Conservation (phyloP, 2,888 invertebrate species). For the Mesoligia furuncula region DNA sequence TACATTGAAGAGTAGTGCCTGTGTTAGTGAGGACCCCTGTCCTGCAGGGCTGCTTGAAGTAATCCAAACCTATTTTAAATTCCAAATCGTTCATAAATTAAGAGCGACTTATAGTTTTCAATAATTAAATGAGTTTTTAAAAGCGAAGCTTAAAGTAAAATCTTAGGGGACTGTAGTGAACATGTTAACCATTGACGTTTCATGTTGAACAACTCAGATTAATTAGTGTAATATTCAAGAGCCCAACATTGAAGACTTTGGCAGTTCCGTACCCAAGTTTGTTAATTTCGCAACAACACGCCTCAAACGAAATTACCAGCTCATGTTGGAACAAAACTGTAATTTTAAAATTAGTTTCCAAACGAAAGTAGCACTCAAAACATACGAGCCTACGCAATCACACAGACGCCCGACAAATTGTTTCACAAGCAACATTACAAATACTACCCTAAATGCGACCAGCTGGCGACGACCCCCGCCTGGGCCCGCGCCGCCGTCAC, state of each 20-base stretch:
- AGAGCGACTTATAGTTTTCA: neutral
- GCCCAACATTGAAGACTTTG: neutral
- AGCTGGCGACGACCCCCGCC: constrained; percentile 61
- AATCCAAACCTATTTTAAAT: neutral
- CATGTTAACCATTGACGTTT: neutral
- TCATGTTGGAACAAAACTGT: constrained; percentile 54
- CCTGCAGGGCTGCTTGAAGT: neutral
- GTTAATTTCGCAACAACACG: constrained; percentile 27
- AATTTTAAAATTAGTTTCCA: constrained; percentile 69
- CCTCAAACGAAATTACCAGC: constrained; percentile 55
- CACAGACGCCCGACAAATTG: constrained; percentile 79
- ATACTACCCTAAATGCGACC: constrained; percentile 81
- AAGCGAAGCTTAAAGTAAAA: neutral
- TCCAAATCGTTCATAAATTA: neutral
- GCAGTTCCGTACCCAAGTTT: neutral
- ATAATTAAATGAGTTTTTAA: neutral
- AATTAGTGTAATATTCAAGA: neutral
- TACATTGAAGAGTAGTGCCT: neutral
- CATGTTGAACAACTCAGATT: neutral
- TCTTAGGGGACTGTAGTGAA: neutral
- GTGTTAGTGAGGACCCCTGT: too few relatives aligned
- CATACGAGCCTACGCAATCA: constrained; percentile 66
- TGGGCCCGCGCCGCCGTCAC: neutral
- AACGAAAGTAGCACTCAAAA: constrained; percentile 67
- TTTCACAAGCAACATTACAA: constrained; percentile 82